phyloP scores from a whole-genome alignment of 2,113 vertebrate species.

The Tylochromis polylepis region DNA sequence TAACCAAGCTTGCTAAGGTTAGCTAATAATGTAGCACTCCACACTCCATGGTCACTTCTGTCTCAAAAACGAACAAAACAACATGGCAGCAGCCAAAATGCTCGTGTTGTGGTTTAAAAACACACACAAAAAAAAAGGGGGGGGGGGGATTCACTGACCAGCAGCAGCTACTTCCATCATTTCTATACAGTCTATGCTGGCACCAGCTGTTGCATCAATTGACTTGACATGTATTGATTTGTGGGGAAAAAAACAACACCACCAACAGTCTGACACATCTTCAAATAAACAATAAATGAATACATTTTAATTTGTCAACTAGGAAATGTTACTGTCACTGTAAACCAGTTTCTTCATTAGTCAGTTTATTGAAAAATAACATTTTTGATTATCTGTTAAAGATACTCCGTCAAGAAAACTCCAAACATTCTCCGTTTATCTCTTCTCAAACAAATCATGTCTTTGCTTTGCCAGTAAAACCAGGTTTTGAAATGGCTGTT shows the following conservation, averaged over 20 bases:
- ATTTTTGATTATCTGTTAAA: background rate
- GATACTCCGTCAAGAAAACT: background rate
- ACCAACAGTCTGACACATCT: background rate
- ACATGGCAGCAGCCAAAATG: too few relatives aligned
- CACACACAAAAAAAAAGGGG: too few relatives aligned
- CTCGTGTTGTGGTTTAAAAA: too few relatives aligned
- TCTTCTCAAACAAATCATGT: background rate
- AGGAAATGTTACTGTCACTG: background rate
- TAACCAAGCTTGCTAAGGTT: too few relatives aligned
- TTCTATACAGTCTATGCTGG: background rate
- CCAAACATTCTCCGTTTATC: background rate
- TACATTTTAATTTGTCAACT: background rate
- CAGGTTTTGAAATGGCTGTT: background rate
- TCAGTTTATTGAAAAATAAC: background rate
- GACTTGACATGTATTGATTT: background rate
- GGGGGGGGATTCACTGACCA: background rate
- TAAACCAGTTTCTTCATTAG: background rate
- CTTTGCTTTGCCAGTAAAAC: background rate
- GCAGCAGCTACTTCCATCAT: background rate
- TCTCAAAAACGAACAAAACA: too few relatives aligned
- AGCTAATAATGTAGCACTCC: too few relatives aligned
- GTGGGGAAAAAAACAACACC: rapidly evolving
- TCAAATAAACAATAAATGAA: background rate
- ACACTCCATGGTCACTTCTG: too few relatives aligned
- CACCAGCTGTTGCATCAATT: background rate